phyloP scores from a whole-genome alignment of 2,888 invertebrate genomes.

The Labia minor region DNA sequence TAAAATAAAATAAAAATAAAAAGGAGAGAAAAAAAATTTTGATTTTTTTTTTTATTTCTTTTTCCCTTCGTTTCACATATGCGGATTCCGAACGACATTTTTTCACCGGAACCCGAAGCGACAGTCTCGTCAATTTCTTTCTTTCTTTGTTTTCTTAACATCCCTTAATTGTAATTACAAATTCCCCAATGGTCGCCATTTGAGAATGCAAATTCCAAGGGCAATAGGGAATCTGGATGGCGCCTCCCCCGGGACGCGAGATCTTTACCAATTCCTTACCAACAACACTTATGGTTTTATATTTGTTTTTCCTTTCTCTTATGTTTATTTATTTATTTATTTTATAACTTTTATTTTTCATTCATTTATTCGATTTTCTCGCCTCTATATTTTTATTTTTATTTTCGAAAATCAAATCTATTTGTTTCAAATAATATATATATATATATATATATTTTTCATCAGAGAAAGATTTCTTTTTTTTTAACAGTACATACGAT shows the following conservation, averaged over 20 bases:
- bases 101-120: not conserved
- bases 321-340: too few relatives aligned
- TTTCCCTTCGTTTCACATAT: not conserved
- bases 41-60: not conserved
- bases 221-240: too few relatives aligned
- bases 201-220: not conserved
- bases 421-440: too few relatives aligned
- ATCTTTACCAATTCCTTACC: not conserved
- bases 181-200: not conserved
- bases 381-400: too few relatives aligned
- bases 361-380: too few relatives aligned
- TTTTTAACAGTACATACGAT: too few relatives aligned
- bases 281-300: too few relatives aligned
- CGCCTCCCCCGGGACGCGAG: not conserved
- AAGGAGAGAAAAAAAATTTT: slow-evolving; percentile 2
- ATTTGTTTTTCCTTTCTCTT: not conserved
- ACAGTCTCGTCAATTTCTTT: not conserved
- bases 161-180: slow-evolving; percentile 13
- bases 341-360: too few relatives aligned
- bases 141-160: not conserved
- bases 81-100: not conserved
- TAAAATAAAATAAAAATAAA: too few relatives aligned
- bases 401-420: too few relatives aligned
- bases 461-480: too few relatives aligned
- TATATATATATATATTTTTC: too few relatives aligned